Conservation (phyloP, 2,113 vertebrate genomes). For the Seriola aureovittata region DNA sequence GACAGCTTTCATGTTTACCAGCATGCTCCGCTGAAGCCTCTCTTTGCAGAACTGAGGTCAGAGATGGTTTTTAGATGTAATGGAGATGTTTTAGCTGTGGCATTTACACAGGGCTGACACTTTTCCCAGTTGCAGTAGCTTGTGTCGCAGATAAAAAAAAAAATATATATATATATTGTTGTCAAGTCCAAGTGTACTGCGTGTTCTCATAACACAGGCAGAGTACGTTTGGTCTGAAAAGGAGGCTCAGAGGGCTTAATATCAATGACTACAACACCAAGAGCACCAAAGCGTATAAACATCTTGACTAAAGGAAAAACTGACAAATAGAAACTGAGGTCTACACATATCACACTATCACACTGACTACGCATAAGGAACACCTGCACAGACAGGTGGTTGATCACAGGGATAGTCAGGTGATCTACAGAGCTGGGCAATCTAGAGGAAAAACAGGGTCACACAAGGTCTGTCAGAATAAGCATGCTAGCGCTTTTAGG, state of each 20-base stretch:
- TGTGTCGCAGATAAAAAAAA: neutral
- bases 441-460: no score
- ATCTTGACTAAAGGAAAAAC: neutral
- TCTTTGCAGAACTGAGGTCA: conserved; percentile 4
- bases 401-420: neutral
- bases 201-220: neutral
- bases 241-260: neutral
- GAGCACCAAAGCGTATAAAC: neutral
- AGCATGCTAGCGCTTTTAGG: neutral
- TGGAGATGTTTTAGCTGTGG: conserved; percentile 14
- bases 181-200: neutral
- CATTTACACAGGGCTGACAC: conserved; percentile 24
- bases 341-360: no score
- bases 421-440: neutral
- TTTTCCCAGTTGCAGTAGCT: neutral
- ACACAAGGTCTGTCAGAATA: neutral
- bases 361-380: neutral
- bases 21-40: neutral
- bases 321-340: no score
- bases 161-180: neutral
- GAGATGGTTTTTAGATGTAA: conserved; percentile 1
- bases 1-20: conserved; percentile 41
- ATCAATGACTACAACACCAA: neutral
- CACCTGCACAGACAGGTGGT: neutral
- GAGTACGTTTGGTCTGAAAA: neutral